Evolutionary conservation across 2,797 vertebrate genomes (phyloP), one percentile per base, ranked within the genome.

Genomic region (Gastrophryne carolinensis): DNA sequence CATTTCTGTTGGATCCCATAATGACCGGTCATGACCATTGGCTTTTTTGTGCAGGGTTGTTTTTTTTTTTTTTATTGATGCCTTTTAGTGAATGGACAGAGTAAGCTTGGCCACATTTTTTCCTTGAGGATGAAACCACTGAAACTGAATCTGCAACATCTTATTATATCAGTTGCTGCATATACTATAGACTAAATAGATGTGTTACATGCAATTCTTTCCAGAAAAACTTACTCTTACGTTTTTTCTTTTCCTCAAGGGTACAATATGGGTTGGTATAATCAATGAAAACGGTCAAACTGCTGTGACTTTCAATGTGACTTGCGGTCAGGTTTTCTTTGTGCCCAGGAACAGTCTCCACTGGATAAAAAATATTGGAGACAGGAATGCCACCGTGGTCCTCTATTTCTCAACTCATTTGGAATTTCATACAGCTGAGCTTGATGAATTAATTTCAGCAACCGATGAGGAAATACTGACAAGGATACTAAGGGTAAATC

Each of bases 361-460:
- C 2, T 68, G 65, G 65, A 54, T 68, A 35, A 54, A 68, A 50
- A 68, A 68, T 41, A 13, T 68, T 6, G 65, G 65, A 0, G 3
- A 29, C 34, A 35, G 9, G 11, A 15, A 37, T 1, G 19, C 65
- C 1, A 34, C 9, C 7, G 15, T 68, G 32, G 50, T 56, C 2
- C 65, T 68, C 1, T 68, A 26, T 68, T 39, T 39, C 6, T 68
- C 65, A n/a, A 68, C 65, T 9, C 50, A 56, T 8, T 32, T 39
- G 30, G 50, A 56, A 15, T 68, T 68, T 29, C 24, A 17, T 13
- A 54, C 65, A 15, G 13, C 19, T 4, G 65, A 56, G 23, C 1
- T 68, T 10, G 65, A 56, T 21, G 4, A 19, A 0, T 1, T 56
- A 9, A 39, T 68, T 41, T 56, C 65, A 6, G 35, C 9, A 12